Conservation (phyloP, 2,797 vertebrate genomes). For the Gobionotothen gibberifrons region DNA sequence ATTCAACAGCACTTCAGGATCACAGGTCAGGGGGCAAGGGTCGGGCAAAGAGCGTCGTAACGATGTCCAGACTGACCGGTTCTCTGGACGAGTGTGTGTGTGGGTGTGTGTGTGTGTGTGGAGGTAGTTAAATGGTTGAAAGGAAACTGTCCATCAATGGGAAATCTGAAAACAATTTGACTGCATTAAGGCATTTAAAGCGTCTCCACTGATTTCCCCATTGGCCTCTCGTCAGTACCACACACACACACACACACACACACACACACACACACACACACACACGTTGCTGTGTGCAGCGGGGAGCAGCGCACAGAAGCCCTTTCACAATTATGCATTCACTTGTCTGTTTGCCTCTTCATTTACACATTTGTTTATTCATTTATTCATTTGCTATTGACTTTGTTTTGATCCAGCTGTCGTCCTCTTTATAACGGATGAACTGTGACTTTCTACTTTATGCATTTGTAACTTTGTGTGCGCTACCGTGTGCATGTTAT, state of each 20-base stretch:
- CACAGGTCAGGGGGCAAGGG: conserved; percentile 83
- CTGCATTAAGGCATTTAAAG: conserved; percentile 82
- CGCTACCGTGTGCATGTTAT: background rate
- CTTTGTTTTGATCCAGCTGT: conserved; percentile 72
- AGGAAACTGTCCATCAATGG: conserved; percentile 83
- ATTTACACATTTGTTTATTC: conserved; percentile 80
- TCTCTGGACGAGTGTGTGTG: conserved; percentile 35
- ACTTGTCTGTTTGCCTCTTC: conserved; percentile 69
- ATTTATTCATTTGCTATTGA: conserved; percentile 75
- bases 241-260: conserved; percentile 40
- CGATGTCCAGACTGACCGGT: conserved; percentile 82
- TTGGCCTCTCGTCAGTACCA: conserved; percentile 72
- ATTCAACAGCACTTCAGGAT: conserved; percentile 81
- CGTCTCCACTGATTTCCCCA: conserved; percentile 83
- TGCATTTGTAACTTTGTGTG: background rate
- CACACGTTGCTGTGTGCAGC: conserved; percentile 41
- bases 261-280: no score
- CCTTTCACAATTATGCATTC: conserved; percentile 72
- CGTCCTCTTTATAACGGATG: conserved; percentile 37
- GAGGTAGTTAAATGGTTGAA: conserved; percentile 80
- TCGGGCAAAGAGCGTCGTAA: conserved; percentile 79
- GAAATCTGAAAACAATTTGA: conserved; percentile 89
- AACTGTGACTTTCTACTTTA: conserved; percentile 31
- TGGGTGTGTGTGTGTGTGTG: conserved; percentile 48
- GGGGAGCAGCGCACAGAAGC: conserved; percentile 55